A percentile compares a stretch with the other conserved stretches of the same genome.
Evolutionary conservation across 2,113 vertebrate species (phyloP).

Genomic region (Ptilorrhoa leucosticta): DNA sequence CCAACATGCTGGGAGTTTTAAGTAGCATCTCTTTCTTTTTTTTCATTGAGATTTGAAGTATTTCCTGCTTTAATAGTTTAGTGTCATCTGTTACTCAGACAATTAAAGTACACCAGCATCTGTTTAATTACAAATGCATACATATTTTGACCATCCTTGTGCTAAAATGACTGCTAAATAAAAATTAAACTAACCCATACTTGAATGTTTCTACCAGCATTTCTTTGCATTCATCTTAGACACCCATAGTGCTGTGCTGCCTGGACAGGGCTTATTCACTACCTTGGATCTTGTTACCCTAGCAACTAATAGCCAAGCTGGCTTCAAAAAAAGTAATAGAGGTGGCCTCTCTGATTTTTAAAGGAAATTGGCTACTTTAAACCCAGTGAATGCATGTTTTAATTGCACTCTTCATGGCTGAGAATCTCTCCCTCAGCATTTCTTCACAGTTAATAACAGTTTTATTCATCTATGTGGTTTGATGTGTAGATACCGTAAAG

Average conservation of each 20-base stretch:
- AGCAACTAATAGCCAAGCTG: constrained; percentile 72
- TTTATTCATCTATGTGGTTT: background rate
- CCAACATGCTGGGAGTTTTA: background rate
- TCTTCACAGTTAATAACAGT: background rate
- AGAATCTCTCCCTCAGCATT: background rate
- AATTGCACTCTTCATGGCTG: constrained; percentile 50
- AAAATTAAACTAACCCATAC: background rate
- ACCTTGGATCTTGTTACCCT: constrained; percentile 65
- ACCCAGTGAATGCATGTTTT: constrained; percentile 53
- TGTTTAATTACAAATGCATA: background rate
- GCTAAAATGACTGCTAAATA: background rate
- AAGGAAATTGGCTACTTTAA: constrained; percentile 68
- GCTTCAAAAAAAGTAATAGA: constrained; percentile 53
- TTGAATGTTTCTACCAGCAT: background rate
- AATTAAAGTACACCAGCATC: background rate
- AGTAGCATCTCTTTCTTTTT: background rate
- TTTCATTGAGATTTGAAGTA: background rate
- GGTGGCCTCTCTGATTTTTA: constrained; percentile 53
- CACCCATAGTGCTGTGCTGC: background rate
- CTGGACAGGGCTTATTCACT: background rate
- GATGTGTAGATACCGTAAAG: background rate
- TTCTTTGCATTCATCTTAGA: background rate
- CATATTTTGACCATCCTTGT: background rate
- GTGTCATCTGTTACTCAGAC: background rate
- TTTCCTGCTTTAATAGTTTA: background rate